A percentile compares a stretch with the other conserved stretches of the same genome.
Evolutionary conservation across 2,113 vertebrate genomes (phyloP).

Genomic region (Machaerirhynchus nigripectus): DNA sequence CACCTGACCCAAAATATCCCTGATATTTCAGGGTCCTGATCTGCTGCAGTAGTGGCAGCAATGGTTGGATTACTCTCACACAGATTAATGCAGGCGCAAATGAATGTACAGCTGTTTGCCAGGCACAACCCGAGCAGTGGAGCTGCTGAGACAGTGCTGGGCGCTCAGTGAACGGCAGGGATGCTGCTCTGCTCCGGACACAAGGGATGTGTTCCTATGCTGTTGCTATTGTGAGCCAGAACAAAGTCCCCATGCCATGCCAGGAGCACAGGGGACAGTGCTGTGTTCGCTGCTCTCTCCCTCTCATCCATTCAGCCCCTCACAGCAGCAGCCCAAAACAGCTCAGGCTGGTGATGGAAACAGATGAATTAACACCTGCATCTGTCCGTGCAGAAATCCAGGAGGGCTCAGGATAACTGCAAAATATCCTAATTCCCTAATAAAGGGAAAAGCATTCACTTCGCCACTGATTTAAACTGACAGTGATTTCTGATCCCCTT

Average conservation of each 20-base stretch:
- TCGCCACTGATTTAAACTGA: neutral
- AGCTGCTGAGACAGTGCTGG: neutral
- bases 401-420: neutral
- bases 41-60: neutral
- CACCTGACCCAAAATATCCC: neutral
- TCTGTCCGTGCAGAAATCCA: neutral
- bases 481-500: accelerated
- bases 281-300: accelerated
- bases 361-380: neutral
- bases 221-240: neutral
- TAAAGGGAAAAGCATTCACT: neutral
- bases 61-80: neutral
- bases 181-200: neutral
- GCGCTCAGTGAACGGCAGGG: accelerated
- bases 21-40: neutral
- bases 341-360: neutral
- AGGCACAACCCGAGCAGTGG: accelerated
- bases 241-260: constrained; percentile 34
- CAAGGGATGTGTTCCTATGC: neutral
- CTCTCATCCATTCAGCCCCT: neutral
- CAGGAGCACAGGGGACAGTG: neutral
- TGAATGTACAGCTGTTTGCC: neutral
- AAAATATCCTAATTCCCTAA: neutral
- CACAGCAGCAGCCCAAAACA: neutral
- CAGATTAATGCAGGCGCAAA: neutral